A percentile compares a stretch with the other conserved stretches of the same genome.
Conservation (phyloP, 2,797 vertebrate species). For the Myotis myotis region DNA sequence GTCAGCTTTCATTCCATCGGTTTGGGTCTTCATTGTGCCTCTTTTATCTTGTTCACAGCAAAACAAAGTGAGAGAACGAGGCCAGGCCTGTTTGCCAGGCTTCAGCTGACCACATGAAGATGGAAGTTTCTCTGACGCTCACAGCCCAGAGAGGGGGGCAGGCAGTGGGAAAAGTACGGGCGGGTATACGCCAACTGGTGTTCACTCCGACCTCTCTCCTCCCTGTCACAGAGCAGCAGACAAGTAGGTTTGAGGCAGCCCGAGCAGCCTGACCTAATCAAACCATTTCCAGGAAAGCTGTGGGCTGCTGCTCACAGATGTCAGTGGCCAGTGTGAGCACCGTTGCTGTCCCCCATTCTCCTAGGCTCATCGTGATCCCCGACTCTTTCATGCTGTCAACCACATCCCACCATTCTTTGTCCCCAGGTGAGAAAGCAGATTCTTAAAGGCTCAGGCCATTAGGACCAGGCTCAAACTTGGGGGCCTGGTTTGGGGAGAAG, state of each 20-base stretch:
- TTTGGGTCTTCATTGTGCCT: not conserved
- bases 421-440: not conserved
- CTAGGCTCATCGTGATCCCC: not conserved
- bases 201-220: not conserved
- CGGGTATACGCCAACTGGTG: not conserved
- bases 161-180: not conserved
- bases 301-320: not conserved
- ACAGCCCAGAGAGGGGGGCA: not conserved
- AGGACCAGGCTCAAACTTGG: not conserved
- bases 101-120: conserved; percentile 29
- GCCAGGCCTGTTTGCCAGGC: not conserved
- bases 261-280: conserved; percentile 63
- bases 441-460: not conserved
- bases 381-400: not conserved
- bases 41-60: not conserved
- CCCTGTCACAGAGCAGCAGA: not conserved
- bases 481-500: not conserved
- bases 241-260: conserved; percentile 46
- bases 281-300: not conserved
- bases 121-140: not conserved
- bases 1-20: not conserved
- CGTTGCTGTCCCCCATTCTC: not conserved
- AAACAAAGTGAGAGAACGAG: not conserved
- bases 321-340: not conserved
- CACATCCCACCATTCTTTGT: not conserved